These are phyloP conservation scores for Molossus alvarezi DNA, from an alignment of 2,797 vertebrate species.

Conservation along the genomic window DNA sequence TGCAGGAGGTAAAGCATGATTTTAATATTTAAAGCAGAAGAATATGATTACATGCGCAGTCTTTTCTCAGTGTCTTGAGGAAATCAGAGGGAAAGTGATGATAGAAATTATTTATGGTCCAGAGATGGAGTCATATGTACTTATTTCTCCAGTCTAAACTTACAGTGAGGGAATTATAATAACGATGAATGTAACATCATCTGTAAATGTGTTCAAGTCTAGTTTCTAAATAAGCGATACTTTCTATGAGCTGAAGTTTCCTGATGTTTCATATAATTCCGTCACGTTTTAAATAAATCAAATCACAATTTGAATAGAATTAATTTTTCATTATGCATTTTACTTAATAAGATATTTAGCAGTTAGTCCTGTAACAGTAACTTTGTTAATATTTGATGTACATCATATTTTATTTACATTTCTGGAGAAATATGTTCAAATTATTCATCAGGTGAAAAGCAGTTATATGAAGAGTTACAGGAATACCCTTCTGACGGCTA, in stretches of 20 bases:
- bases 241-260: neutral
- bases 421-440: slow-evolving; percentile 32
- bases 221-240: neutral
- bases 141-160: neutral
- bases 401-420: slow-evolving; percentile 22
- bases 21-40: neutral
- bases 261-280: neutral
- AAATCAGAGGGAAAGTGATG: neutral
- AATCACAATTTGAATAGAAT: neutral
- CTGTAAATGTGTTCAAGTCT: neutral
- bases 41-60: rapidly evolving
- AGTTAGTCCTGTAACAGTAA: neutral
- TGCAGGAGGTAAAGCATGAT: neutral
- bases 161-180: neutral
- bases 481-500: neutral
- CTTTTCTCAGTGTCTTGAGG: neutral
- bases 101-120: too few species aligned
- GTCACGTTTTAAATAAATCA: neutral
- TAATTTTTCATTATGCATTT: neutral
- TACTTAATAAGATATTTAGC: neutral
- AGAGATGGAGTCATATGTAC: rapidly evolving
- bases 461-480: neutral
- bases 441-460: neutral
- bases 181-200: neutral
- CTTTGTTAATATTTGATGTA: neutral